Base-by-base conservation (phyloP, 2,797 vertebrate species). In the Enteromius paludinosus region DNA sequence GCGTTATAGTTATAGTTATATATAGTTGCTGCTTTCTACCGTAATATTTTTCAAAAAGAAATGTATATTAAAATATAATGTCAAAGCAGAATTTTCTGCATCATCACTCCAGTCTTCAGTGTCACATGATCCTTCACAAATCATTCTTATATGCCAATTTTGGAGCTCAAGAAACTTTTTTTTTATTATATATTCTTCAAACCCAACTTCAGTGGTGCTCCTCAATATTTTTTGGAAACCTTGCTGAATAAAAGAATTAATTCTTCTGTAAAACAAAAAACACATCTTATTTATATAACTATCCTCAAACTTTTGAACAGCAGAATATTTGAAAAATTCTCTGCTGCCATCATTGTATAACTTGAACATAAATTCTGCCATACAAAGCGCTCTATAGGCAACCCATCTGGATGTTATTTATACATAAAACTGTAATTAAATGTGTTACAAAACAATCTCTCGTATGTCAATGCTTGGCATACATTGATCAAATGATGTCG, bases 1-100 rank as follows among this genome's bases (percentile, higher is more conserved):
- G 1, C 28, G 1, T 30, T 30, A 1, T 30, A 3, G 3, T 30
- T 3, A 3, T 3, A 3, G 28, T 3, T 30, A 3, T 3, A 3
- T 1, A 30, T 30, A 30, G 33, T 15, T 47, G 5, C 14, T 47
- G 6, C 2, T 66, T 66, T 62, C 4, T 62, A 25, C 12, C 20
- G 33, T 20, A 9, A 33, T 33, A 1, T 65, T n/a, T 66, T 68
- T 68, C 12, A 15, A 43, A 15, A 45, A 17, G 38, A 25, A 45
- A 69, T 69, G 7, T 69, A 45, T 45, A 17, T 1, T 1, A 35
- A 35, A 35, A 35, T 6, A 10, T 52, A 28, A 30, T 33, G 14
- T 28, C 2, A 52, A 71, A 49, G 17, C 14, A 17, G 14, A 9
- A 25, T 45, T 8, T 47, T 28, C 23, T 35, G 35, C 35, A 70